Percentiles rank a stretch among this genome's conserved stretches.
phyloP scores from a whole-genome alignment of 2,888 invertebrate genomes.

The Eupithecia pulchellata region DNA sequence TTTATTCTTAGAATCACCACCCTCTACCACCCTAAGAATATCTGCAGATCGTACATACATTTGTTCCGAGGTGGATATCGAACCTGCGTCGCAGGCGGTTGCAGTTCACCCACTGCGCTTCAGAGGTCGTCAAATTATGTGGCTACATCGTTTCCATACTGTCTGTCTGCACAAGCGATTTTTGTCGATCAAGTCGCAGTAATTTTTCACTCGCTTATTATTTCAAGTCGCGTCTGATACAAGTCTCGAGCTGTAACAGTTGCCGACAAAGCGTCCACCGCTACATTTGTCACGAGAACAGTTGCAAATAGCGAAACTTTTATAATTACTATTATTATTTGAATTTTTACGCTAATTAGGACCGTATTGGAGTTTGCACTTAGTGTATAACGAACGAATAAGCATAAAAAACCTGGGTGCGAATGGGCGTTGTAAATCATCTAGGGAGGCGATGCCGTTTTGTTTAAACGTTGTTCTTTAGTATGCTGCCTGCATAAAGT shows the following conservation, averaged over 20 bases:
- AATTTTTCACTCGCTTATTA: neutral
- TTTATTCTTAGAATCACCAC: no score
- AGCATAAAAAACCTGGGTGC: constrained; percentile 28
- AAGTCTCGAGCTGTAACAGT: constrained; percentile 30
- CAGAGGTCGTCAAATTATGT: no score
- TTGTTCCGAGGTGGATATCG: no score
- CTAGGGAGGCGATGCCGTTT: constrained; percentile 9
- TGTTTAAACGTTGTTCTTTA: constrained; percentile 2
- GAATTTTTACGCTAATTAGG: constrained; percentile 61
- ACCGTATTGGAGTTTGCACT: constrained; percentile 51
- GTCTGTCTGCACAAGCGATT: no score
- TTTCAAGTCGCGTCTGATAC: constrained; percentile 25
- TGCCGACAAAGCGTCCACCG: constrained; percentile 75
- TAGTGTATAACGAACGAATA: constrained; percentile 49
- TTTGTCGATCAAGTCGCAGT: neutral
- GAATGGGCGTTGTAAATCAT: constrained; percentile 22
- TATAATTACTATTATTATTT: constrained; percentile 53
- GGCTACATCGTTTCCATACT: no score
- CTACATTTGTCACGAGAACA: constrained; percentile 77
- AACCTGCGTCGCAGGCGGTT: no score
- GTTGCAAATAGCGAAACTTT: constrained; percentile 77
- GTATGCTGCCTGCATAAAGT: constrained; percentile 8
- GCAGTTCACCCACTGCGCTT: no score
- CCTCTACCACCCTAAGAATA: no score
- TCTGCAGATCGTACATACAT: no score